A percentile compares a stretch with the other conserved stretches of the same genome.
Evolutionary conservation across 2,888 invertebrate genomes (phyloP).

Genomic region (Rhaphigaster nebulosa): DNA sequence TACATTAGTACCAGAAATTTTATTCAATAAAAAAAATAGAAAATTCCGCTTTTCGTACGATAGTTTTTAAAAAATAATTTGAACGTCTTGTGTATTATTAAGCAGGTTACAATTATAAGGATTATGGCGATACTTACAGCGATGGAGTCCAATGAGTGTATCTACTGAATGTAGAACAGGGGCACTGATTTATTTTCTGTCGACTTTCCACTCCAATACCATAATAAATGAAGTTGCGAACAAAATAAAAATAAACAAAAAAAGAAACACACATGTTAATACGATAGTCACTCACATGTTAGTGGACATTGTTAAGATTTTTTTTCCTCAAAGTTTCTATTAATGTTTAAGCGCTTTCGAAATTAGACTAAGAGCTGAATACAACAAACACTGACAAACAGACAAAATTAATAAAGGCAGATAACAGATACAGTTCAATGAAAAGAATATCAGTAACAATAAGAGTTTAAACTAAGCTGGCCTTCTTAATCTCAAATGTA

Average conservation of each 20-base stretch:
- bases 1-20: no score
- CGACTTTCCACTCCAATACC: not conserved
- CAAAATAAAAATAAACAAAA: conserved; percentile 41
- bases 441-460: not conserved
- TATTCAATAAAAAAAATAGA: no score
- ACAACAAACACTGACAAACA: not conserved
- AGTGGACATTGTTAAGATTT: not conserved
- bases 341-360: not conserved
- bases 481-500: not conserved
- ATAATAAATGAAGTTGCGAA: conserved; percentile 32
- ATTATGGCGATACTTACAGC: not conserved
- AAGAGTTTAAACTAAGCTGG: not conserved
- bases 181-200: not conserved
- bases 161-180: not conserved
- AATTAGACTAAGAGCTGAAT: not conserved
- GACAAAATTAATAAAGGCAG: not conserved
- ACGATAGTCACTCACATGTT: not conserved
- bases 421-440: not conserved
- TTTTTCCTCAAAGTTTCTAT: not conserved
- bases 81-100: no score
- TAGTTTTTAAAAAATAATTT: no score
- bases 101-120: no score
- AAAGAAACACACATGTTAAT: conserved; percentile 27
- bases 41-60: no score
- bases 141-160: not conserved